Percentiles rank a stretch among this genome's conserved stretches.
These are phyloP conservation scores for Crossocerus cetratus DNA, from an alignment of 2,888 invertebrate species.

Conservation along the genomic window DNA sequence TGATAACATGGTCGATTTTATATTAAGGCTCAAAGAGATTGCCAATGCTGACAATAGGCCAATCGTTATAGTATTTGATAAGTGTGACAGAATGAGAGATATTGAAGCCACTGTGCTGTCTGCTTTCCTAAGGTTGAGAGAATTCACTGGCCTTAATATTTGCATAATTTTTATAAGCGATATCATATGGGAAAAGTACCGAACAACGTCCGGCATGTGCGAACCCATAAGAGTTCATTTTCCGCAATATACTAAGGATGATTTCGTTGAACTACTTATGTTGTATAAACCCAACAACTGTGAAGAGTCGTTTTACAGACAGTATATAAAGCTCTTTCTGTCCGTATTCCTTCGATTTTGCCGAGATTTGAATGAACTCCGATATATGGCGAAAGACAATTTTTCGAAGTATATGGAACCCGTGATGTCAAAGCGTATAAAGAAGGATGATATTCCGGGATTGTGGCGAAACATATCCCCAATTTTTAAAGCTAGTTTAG, in stretches of 20 bases:
- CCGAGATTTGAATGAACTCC: slow-evolving; percentile 90
- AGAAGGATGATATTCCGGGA: slow-evolving; percentile 82
- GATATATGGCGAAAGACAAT: slow-evolving; percentile 87
- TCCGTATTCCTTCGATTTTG: slow-evolving; percentile 91
- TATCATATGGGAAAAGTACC: slow-evolving; percentile 89
- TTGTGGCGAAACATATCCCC: slow-evolving; percentile 90
- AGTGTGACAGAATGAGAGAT: slow-evolving; percentile 87
- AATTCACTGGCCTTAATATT: slow-evolving; percentile 85
- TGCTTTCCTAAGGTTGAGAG: slow-evolving; percentile 85
- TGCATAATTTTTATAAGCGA: slow-evolving; percentile 88
- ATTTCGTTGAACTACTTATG: slow-evolving; percentile 79
- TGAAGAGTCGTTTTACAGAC: slow-evolving; percentile 82
- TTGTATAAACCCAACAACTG: slow-evolving; percentile 71
- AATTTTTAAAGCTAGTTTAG: slow-evolving; percentile 85
- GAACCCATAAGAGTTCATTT: slow-evolving; percentile 88
- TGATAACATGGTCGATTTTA: slow-evolving; percentile 84
- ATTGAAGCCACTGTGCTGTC: slow-evolving; percentile 87
- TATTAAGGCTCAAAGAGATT: slow-evolving; percentile 77
- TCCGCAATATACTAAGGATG: slow-evolving; percentile 88
- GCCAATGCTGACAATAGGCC: slow-evolving; percentile 75
- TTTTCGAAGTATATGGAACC: slow-evolving; percentile 90
- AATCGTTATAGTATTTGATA: slow-evolving; percentile 86
- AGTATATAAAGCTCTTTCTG: slow-evolving; percentile 89
- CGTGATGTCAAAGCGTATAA: slow-evolving; percentile 82
- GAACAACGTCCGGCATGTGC: slow-evolving; percentile 82